These are phyloP conservation scores for Gobio occitaniae DNA, from an alignment of 2,797 vertebrate genomes.

Conservation along the genomic window DNA sequence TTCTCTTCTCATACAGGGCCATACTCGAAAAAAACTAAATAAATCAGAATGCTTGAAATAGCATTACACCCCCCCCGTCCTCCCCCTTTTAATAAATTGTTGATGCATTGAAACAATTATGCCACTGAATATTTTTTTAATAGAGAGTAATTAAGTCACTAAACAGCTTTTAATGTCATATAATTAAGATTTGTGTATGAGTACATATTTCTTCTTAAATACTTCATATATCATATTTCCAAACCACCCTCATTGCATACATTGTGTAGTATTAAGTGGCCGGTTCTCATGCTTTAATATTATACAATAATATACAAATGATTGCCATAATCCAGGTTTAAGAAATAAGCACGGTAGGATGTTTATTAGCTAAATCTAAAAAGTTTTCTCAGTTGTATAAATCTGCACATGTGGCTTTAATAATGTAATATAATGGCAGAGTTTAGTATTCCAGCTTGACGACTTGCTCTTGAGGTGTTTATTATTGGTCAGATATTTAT, in stretches of 20 bases:
- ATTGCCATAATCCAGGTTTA: not conserved
- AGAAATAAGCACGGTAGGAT: not conserved
- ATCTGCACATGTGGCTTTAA: not conserved
- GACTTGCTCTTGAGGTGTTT: conserved; percentile 30
- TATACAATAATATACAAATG: not conserved
- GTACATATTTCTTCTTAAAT: not conserved
- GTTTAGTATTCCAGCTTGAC: not conserved
- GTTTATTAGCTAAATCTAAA: not conserved
- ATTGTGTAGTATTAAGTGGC: conserved; percentile 9
- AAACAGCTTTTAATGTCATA: not conserved
- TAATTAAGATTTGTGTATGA: not conserved
- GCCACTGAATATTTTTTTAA: no score
- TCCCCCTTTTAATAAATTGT: not conserved
- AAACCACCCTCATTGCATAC: not conserved
- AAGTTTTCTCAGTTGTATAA: not conserved
- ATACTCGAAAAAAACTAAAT: no score
- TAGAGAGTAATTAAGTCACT: not conserved
- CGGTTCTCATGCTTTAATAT: not conserved
- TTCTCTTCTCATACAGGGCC: no score
- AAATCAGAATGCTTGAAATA: no score
- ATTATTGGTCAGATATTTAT: conserved; percentile 27
- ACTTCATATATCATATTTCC: not conserved
- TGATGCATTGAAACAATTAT: not conserved
- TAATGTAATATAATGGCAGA: not conserved
- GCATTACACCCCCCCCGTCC: no score